Evolutionary conservation across 2,888 invertebrate genomes (phyloP), one percentile per base, ranked within the genome.

Genomic region (Margaritifera margaritifera): DNA sequence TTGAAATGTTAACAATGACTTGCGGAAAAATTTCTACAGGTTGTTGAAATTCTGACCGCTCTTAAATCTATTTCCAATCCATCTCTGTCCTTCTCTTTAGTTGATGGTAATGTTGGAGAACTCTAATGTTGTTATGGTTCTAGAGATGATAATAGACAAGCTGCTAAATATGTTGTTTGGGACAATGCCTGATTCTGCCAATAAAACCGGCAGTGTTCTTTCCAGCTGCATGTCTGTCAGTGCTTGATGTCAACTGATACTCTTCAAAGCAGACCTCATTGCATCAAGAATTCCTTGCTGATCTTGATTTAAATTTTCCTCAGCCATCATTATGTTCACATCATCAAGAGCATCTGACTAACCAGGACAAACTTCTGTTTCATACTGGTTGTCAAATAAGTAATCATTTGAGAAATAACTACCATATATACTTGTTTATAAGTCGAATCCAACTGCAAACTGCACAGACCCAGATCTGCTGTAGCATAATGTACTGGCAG

Each of bases 101-200:
- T n/a, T n/a, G n/a, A n/a, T n/a, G n/a, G n/a, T n/a, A n/a, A n/a
- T n/a, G n/a, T n/a, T n/a, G n/a, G n/a, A n/a, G n/a, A n/a, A n/a
- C n/a, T n/a, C n/a, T n/a, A 66, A 6, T 1, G 55, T 72, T 8
- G 78, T 77, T 62, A 77, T 75, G 0, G 74, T 64, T 51, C 75
- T 62, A 0, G 72, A 71, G 22, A 73, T 76, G 51, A 78, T 67
- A 22, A 70, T 75, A 1, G 77, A 78, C 53, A 83, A 80, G 42
- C 80, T 75, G 18, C 80, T 73, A 70, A 85, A 83, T 31, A 85
- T 64, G 42, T 77, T 78, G 62, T 81, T 78, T 25, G 84, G 84
- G 22, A 80, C 53, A 8, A 83, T 69, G 18, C 84, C 84, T 18
- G 84, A 77, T 51, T 81, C 77, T 4, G 79, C 71, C 2, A 82